phyloP scores from a whole-genome alignment of 1,140 invertebrate species.

The Drosophila varians region DNA sequence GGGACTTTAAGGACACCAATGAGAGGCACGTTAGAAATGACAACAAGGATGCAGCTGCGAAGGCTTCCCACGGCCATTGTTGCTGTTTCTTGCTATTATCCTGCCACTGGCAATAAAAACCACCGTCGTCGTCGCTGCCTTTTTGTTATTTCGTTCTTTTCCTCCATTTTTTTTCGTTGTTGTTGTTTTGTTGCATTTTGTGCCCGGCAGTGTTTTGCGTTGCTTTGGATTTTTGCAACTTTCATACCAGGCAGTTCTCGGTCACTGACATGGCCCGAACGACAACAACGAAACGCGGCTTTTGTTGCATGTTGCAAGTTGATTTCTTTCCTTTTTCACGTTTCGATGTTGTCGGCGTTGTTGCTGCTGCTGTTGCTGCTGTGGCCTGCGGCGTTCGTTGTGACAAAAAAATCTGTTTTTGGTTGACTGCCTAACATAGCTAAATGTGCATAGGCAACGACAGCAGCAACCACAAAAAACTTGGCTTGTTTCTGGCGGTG shows the following conservation, averaged over 20 bases:
- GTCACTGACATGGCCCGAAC: slow-evolving; percentile 70
- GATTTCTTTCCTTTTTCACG: slow-evolving; percentile 56
- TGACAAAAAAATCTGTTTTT: slow-evolving; percentile 78
- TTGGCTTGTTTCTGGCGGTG: slow-evolving; percentile 3
- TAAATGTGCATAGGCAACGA: slow-evolving; percentile 50
- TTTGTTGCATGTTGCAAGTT: slow-evolving; percentile 70
- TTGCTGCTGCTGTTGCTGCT: slow-evolving; percentile 24
- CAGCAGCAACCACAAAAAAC: slow-evolving; percentile 30
- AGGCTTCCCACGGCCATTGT: slow-evolving; percentile 33
- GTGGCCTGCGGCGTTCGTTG: slow-evolving; percentile 56
- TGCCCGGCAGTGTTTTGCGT: slow-evolving; percentile 19
- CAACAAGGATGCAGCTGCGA: slow-evolving; percentile 41
- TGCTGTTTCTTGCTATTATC: slow-evolving; percentile 51
- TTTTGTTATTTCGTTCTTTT: slow-evolving; percentile 7
- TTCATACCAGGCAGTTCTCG: slow-evolving; percentile 72
- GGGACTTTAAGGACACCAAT: slow-evolving; percentile 45
- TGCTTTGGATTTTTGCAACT: slow-evolving; percentile 52
- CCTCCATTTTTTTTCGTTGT: slow-evolving; percentile 1
- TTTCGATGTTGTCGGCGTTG: slow-evolving; percentile 17
- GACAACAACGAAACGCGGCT: slow-evolving; percentile 50
- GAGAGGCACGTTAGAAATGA: slow-evolving; percentile 48
- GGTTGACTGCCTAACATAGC: slow-evolving; percentile 67
- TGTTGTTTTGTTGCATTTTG: slow-evolving; percentile 9
- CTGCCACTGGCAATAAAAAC: slow-evolving; percentile 73
- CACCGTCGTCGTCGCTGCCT: slow-evolving; percentile 26